Percentiles rank a stretch among this genome's conserved stretches.
Evolutionary conservation across 2,797 vertebrate species (phyloP).

Genomic region (Rachycentron canadum): DNA sequence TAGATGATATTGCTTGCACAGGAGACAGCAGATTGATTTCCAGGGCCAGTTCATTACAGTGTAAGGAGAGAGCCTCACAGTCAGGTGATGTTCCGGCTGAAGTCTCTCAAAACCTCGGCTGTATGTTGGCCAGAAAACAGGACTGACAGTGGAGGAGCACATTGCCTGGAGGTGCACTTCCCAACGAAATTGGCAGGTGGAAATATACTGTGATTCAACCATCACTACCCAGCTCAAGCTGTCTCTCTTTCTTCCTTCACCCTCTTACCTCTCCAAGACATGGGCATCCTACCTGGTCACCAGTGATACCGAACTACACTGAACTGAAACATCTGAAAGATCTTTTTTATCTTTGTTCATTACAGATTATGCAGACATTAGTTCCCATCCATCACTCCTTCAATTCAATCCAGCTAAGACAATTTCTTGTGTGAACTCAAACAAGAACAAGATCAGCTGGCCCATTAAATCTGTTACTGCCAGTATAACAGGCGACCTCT

Average conservation of each 20-base stretch:
- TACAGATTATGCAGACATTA: neutral
- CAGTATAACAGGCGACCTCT: neutral
- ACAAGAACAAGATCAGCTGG: neutral
- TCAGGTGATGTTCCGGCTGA: constrained; percentile 73
- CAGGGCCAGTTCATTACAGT: constrained; percentile 71
- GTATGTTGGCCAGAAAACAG: constrained; percentile 51
- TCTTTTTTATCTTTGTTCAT: constrained; percentile 1
- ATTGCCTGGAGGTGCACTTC: constrained; percentile 35
- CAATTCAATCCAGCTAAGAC: neutral
- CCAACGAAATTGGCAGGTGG: constrained; percentile 52
- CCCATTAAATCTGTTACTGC: neutral
- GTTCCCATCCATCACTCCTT: constrained; percentile 9
- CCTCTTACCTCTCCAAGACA: constrained; percentile 11
- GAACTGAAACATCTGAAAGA: neutral
- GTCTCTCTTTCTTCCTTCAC: constrained; percentile 46
- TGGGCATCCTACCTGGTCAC: constrained; percentile 13
- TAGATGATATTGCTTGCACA: constrained; percentile 71
- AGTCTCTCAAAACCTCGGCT: constrained; percentile 66
- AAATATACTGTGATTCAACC: constrained; percentile 61
- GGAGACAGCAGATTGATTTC: constrained; percentile 77
- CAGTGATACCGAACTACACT: constrained; percentile 12
- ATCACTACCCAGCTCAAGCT: constrained; percentile 38
- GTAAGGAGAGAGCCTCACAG: constrained; percentile 74
- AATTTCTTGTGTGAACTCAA: neutral
- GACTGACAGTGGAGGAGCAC: constrained; percentile 42